Conservation (phyloP, 2,113 vertebrate species). For the Psittacula cyanocephala region DNA sequence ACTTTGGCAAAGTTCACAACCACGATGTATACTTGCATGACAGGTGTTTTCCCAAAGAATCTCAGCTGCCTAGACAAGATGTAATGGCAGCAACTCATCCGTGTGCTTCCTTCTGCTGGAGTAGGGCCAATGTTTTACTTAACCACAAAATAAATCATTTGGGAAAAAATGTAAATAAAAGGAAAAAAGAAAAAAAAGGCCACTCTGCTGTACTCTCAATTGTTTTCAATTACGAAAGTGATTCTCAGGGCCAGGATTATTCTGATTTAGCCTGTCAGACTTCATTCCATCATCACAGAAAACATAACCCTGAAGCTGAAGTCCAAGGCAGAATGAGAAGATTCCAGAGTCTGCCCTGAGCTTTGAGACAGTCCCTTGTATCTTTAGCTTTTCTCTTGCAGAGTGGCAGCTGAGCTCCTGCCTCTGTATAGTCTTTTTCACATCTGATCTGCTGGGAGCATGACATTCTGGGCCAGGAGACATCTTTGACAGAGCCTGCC, state of each 20-base stretch:
- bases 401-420: neutral
- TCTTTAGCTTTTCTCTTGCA: neutral
- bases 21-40: neutral
- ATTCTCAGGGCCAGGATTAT: neutral
- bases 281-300: neutral
- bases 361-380: neutral
- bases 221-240: neutral
- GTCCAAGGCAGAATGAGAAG: neutral
- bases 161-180: neutral
- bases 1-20: constrained; percentile 5
- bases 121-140: neutral
- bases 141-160: neutral
- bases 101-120: neutral
- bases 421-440: neutral
- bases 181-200: fast-evolving
- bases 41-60: constrained; percentile 65
- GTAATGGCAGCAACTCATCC: neutral
- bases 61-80: constrained; percentile 28
- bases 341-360: neutral
- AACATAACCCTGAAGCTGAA: neutral
- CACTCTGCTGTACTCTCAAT: neutral
- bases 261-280: neutral
- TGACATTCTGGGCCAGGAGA: neutral
- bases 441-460: neutral
- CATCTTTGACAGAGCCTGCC: neutral